These are phyloP conservation scores for Patella vulgata DNA, from an alignment of 1,140 invertebrate species.

Conservation along the genomic window DNA sequence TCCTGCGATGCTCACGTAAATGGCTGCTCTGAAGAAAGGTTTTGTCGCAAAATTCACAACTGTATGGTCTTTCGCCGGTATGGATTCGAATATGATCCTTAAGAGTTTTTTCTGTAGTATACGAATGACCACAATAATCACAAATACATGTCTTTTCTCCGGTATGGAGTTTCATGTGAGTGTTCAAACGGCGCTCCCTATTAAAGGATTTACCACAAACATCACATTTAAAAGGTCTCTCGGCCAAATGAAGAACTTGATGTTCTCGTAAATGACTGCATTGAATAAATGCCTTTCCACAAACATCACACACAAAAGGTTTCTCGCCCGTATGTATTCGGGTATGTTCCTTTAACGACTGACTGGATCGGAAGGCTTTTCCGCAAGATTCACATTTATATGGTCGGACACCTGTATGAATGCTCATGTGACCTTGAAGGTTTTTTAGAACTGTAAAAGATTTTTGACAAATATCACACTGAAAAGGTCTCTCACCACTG, in stretches of 20 bases:
- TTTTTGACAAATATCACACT: constrained; percentile 92
- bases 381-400: constrained; percentile 91
- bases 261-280: constrained; percentile 93
- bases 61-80: constrained; percentile 6
- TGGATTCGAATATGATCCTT: constrained; percentile 8
- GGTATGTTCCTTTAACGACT: constrained; percentile 98
- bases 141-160: constrained; percentile 11
- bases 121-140: constrained; percentile 6
- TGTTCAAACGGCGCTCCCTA: constrained; percentile 1
- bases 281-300: constrained; percentile 96
- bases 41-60: constrained; percentile 17
- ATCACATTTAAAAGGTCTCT: constrained; percentile 94
- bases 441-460: constrained; percentile 98
- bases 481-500: constrained; percentile 93
- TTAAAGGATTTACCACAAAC: constrained; percentile 71
- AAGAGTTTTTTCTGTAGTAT: not conserved
- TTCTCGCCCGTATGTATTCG: constrained; percentile 96
- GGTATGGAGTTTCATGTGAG: constrained; percentile 8
- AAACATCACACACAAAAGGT: constrained; percentile 95
- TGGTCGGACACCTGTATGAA: constrained; percentile 94
- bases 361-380: constrained; percentile 97
- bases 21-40: not conserved
- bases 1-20: constrained; percentile 2
- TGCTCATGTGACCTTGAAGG: constrained; percentile 97
- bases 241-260: constrained; percentile 95